These are phyloP conservation scores for Cryptops parisi DNA, from an alignment of 2,888 invertebrate genomes.

Conservation along the genomic window DNA sequence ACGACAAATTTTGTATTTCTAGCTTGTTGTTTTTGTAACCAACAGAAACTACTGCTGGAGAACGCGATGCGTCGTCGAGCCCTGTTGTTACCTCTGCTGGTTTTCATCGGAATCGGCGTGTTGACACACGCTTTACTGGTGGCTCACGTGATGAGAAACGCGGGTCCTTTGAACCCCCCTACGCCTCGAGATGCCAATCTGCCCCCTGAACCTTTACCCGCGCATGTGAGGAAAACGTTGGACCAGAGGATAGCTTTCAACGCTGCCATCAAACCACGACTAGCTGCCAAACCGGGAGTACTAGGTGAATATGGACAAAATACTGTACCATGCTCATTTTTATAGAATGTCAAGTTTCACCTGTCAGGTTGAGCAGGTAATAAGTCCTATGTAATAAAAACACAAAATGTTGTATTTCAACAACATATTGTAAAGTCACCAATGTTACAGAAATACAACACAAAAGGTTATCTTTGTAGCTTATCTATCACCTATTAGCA, in stretches of 20 bases:
- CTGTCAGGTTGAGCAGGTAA: too few relatives aligned
- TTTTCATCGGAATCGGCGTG: not conserved
- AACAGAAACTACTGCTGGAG: not conserved
- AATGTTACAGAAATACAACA: too few relatives aligned
- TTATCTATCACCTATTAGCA: too few relatives aligned
- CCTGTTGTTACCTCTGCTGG: not conserved
- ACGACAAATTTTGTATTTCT: too few relatives aligned
- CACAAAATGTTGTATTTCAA: too few relatives aligned
- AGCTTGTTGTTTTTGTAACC: too few relatives aligned
- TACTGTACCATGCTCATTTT: too few relatives aligned
- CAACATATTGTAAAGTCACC: too few relatives aligned
- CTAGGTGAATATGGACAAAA: not conserved
- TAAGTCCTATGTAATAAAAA: too few relatives aligned
- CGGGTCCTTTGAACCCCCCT: not conserved
- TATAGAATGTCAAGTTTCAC: too few relatives aligned
- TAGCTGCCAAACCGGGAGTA: not conserved
- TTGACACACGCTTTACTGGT: not conserved
- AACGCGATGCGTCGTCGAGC: not conserved
- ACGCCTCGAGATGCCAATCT: not conserved
- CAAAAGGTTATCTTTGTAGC: too few relatives aligned
- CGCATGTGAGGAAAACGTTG: not conserved
- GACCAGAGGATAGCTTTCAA: not conserved
- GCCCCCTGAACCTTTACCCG: not conserved
- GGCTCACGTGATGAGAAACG: not conserved
- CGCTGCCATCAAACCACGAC: not conserved